These are phyloP conservation scores for Tyto alba DNA, from an alignment of 2,113 vertebrate genomes.

Conservation along the genomic window DNA sequence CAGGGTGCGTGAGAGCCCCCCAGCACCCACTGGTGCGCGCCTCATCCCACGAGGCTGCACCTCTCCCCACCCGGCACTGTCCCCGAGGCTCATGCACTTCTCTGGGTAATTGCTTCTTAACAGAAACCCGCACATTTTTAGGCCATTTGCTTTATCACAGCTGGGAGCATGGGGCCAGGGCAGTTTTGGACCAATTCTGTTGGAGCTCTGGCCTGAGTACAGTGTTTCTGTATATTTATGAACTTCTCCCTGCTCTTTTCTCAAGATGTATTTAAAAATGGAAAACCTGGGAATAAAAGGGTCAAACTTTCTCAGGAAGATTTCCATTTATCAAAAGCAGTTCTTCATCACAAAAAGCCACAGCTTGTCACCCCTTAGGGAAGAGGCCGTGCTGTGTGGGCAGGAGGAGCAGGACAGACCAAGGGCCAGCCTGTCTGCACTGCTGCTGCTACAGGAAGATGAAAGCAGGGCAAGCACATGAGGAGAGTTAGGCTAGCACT, in stretches of 20 bases:
- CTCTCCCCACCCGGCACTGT: not conserved
- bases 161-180: rapidly evolving
- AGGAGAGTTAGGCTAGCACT: not conserved
- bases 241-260: not conserved
- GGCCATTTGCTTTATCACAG: not conserved
- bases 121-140: not conserved
- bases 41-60: not conserved
- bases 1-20: not conserved
- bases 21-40: not conserved
- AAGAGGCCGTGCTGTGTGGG: not conserved
- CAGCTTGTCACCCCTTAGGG: not conserved
- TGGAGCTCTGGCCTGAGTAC: not conserved
- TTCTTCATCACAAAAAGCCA: not conserved
- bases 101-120: rapidly evolving
- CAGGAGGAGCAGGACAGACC: not conserved
- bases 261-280: not conserved
- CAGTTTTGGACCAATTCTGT: not conserved
- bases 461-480: not conserved
- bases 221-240: not conserved
- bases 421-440: not conserved
- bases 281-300: not conserved
- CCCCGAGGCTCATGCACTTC: not conserved
- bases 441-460: not conserved
- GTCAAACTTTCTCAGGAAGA: not conserved
- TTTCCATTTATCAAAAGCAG: not conserved